phyloP scores from a whole-genome alignment of 2,113 vertebrate genomes.

The Catharus bicknelli region DNA sequence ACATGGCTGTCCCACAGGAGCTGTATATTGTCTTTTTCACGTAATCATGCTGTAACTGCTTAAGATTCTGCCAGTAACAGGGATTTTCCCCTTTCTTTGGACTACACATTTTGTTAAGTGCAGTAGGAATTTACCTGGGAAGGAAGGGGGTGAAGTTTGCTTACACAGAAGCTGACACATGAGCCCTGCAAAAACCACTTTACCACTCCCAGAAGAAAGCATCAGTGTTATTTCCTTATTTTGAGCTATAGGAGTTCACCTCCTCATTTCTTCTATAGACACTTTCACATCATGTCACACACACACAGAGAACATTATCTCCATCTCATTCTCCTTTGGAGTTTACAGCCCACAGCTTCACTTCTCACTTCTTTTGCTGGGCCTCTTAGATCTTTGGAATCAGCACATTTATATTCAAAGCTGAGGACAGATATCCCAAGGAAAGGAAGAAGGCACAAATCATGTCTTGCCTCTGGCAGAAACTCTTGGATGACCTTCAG shows the following conservation, averaged over 20 bases:
- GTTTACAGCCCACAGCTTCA: background rate
- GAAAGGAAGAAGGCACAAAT: background rate
- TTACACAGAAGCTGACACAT: slow-evolving; percentile 47
- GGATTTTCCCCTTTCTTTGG: slow-evolving; percentile 24
- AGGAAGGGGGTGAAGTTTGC: background rate
- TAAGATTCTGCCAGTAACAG: slow-evolving; percentile 43
- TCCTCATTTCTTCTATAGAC: slow-evolving; percentile 48
- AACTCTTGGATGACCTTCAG: background rate
- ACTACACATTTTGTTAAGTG: slow-evolving; percentile 14
- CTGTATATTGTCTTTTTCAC: slow-evolving; percentile 46
- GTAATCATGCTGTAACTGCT: slow-evolving; percentile 15
- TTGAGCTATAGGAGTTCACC: slow-evolving; percentile 27
- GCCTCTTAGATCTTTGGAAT: background rate
- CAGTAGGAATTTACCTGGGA: slow-evolving; percentile 43
- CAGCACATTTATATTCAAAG: background rate
- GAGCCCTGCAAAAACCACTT: slow-evolving; percentile 31
- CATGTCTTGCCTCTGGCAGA: background rate
- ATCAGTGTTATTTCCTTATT: slow-evolving; percentile 40
- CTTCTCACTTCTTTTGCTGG: background rate
- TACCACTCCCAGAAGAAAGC: slow-evolving; percentile 31
- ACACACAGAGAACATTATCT: background rate
- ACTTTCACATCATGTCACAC: background rate
- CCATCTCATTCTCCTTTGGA: background rate
- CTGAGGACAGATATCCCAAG: background rate
- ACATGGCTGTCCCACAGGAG: slow-evolving; percentile 17